Conservation (phyloP, 2,888 invertebrate genomes). For the Caenorhabditis japonica region DNA sequence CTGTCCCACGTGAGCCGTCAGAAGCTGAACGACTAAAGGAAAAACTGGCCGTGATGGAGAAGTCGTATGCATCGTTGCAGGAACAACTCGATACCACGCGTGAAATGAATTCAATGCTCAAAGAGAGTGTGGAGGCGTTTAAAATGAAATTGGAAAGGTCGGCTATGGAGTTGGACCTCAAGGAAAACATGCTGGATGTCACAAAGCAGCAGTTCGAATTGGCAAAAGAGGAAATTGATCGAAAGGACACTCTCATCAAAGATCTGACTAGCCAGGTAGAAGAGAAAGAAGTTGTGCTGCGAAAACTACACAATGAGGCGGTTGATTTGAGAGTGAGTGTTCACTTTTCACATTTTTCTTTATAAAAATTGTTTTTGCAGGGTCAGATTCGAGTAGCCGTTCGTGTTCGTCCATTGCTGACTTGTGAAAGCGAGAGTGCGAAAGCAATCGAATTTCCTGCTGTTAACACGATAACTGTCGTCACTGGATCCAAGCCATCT, state of each 20-base stretch:
- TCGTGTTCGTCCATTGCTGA: conserved; percentile 57
- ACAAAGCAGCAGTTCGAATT: not conserved
- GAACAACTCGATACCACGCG: not conserved
- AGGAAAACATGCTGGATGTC: not conserved
- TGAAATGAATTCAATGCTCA: conserved; percentile 9
- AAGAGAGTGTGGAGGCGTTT: not conserved
- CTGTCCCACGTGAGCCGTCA: conserved; percentile 9
- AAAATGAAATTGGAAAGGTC: conserved; percentile 4
- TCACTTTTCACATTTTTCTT: not conserved
- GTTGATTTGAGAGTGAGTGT: conserved; percentile 54
- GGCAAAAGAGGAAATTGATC: not conserved
- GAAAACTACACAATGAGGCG: conserved; percentile 59
- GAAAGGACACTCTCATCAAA: not conserved
- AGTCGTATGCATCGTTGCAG: not conserved
- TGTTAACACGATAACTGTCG: conserved; percentile 20
- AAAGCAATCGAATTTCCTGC: conserved; percentile 52
- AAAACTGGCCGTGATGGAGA: not conserved
- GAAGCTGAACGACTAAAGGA: conserved; percentile 3
- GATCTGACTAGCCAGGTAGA: conserved; percentile 28
- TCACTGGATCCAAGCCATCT: conserved; percentile 10
- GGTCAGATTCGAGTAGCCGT: conserved; percentile 64
- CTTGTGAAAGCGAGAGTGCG: conserved; percentile 16
- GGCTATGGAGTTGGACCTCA: not conserved
- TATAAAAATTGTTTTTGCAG: conserved; percentile 9
- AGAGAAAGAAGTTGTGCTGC: conserved; percentile 55